Conservation (phyloP, 1,140 invertebrate genomes). For the Drosophila takahashii region DNA sequence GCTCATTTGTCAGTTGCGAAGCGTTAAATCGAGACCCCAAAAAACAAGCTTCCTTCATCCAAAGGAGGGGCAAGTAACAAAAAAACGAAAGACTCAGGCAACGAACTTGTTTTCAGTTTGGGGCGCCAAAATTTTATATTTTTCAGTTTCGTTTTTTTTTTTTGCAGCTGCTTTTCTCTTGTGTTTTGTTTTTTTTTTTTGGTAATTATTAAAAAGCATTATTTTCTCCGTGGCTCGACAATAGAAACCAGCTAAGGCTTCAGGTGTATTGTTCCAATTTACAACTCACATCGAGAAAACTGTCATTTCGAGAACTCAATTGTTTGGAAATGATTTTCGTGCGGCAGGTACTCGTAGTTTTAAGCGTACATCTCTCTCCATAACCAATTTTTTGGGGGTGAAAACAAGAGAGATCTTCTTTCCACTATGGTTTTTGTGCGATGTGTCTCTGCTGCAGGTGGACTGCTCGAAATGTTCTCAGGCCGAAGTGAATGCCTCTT, state of each 20-base stretch:
- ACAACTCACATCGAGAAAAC: constrained; percentile 35
- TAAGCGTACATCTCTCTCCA: constrained; percentile 49
- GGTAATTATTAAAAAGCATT: constrained; percentile 68
- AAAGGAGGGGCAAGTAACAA: neutral
- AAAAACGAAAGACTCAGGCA: constrained; percentile 71
- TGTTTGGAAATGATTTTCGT: constrained; percentile 67
- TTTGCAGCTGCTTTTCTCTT: constrained; percentile 67
- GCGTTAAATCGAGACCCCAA: constrained; percentile 49
- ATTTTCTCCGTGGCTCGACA: constrained; percentile 52
- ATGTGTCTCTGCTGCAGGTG: constrained; percentile 64
- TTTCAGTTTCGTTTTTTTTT: constrained; percentile 46
- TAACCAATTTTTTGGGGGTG: constrained; percentile 51
- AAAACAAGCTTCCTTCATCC: constrained; percentile 49
- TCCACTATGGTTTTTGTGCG: constrained; percentile 47
- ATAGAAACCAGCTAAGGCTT: constrained; percentile 58
- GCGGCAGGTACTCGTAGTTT: constrained; percentile 55
- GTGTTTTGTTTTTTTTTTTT: constrained; percentile 26
- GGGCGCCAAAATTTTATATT: constrained; percentile 51
- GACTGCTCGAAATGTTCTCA: constrained; percentile 71
- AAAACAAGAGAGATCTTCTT: constrained; percentile 73
- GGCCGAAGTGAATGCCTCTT: constrained; percentile 41
- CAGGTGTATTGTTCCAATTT: constrained; percentile 74
- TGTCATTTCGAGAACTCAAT: constrained; percentile 78
- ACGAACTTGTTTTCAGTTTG: constrained; percentile 74
- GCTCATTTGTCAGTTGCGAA: constrained; percentile 77